phyloP scores from a whole-genome alignment of 2,113 vertebrate species.

The Macquaria australasica region DNA sequence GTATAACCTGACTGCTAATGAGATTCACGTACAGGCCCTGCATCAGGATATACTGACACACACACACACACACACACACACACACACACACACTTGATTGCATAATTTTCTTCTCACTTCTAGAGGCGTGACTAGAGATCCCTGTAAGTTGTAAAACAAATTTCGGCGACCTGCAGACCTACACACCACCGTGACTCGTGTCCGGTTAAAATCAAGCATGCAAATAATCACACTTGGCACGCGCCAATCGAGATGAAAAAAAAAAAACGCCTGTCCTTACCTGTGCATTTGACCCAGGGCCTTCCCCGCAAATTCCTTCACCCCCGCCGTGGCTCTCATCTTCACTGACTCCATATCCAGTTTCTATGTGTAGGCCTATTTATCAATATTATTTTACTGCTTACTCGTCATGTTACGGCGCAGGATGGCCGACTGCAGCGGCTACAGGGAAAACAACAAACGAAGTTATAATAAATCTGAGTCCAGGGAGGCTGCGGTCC shows the following conservation, averaged over 20 bases:
- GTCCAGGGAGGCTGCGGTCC: slow-evolving; percentile 58
- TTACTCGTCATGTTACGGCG: slow-evolving; percentile 82
- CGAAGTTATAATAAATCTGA: slow-evolving; percentile 37
- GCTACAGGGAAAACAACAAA: slow-evolving; percentile 69
- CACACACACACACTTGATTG: slow-evolving; percentile 46
- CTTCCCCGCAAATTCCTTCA: slow-evolving; percentile 98
- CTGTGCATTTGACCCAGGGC: slow-evolving; percentile 96
- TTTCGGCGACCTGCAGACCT: slow-evolving; percentile 17
- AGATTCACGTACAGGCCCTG: slow-evolving; percentile 54
- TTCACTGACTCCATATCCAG: slow-evolving; percentile 94
- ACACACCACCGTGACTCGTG: neutral
- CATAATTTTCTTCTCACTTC: slow-evolving; percentile 66
- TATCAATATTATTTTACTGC: slow-evolving; percentile 68
- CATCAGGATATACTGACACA: slow-evolving; percentile 29
- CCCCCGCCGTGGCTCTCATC: slow-evolving; percentile 92
- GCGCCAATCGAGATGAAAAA: neutral
- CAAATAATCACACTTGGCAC: neutral
- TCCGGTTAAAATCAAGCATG: neutral
- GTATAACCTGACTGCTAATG: slow-evolving; percentile 35
- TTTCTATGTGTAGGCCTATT: slow-evolving; percentile 70
- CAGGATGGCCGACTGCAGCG: slow-evolving; percentile 84
- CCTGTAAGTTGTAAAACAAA: slow-evolving; percentile 36
- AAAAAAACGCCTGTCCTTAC: slow-evolving; percentile 82
- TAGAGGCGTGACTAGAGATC: slow-evolving; percentile 71
- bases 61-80: slow-evolving; percentile 15